phyloP scores from a whole-genome alignment of 2,797 vertebrate species.

The Notolepis coatsorum region DNA sequence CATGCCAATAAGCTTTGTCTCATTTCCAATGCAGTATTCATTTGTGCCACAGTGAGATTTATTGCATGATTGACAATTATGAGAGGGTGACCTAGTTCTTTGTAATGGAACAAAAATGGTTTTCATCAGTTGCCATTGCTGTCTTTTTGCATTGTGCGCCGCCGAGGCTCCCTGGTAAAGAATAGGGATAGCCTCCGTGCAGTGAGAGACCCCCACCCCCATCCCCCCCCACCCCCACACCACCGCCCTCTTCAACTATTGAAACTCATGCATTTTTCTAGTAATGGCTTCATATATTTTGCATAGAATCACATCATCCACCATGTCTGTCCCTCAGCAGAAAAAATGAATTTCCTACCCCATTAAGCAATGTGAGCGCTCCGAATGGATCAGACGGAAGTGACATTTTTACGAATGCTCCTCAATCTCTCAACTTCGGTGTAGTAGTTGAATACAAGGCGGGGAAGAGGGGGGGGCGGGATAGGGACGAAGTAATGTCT shows the following conservation, averaged over 20 bases:
- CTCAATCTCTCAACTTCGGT: constrained; percentile 27
- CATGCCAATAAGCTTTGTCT: constrained; percentile 93
- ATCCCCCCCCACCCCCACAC: too few relatives aligned
- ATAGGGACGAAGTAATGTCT: too few relatives aligned
- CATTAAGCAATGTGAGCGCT: constrained; percentile 78
- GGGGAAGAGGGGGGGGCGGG: too few relatives aligned
- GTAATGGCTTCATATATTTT: constrained; percentile 81
- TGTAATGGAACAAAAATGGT: constrained; percentile 88
- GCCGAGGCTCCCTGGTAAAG: constrained; percentile 63
- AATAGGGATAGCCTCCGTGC: constrained; percentile 71
- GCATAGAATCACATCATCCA: constrained; percentile 78
- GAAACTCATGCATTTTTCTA: constrained; percentile 70
- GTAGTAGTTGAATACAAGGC: too few relatives aligned
- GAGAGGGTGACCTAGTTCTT: constrained; percentile 92
- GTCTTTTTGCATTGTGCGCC: constrained; percentile 76
- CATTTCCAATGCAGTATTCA: constrained; percentile 89
- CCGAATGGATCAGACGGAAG: constrained; percentile 70
- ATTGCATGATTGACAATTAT: constrained; percentile 95
- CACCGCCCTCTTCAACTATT: constrained; percentile 62
- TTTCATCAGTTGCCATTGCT: constrained; percentile 84
- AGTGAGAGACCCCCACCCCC: constrained; percentile 50
- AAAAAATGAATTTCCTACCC: constrained; percentile 78
- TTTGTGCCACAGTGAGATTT: constrained; percentile 90
- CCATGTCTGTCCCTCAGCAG: constrained; percentile 64
- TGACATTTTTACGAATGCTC: constrained; percentile 72